These are phyloP conservation scores for Matsumurasca onukii DNA, from an alignment of 1,140 invertebrate genomes.

Conservation along the genomic window DNA sequence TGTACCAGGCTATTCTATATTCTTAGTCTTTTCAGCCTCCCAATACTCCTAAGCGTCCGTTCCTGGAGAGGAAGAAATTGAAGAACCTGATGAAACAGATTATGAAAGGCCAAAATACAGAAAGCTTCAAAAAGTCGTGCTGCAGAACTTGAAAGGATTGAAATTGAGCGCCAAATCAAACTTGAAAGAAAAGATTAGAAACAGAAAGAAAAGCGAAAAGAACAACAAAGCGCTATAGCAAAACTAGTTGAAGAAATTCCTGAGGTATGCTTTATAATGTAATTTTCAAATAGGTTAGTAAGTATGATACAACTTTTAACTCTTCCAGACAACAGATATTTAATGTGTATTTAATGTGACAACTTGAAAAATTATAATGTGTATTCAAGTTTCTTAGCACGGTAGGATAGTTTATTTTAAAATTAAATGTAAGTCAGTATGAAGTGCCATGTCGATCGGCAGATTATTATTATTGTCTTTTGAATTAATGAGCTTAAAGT, in stretches of 20 bases:
- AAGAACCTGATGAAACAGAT: constrained; percentile 55
- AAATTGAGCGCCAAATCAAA: constrained; percentile 21
- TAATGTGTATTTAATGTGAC: too few relatives aligned
- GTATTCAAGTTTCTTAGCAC: too few relatives aligned
- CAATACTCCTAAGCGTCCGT: constrained; percentile 72
- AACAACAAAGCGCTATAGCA: constrained; percentile 38
- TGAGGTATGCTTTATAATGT: constrained; percentile 49
- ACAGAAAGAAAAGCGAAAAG: constrained; percentile 38
- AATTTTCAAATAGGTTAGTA: background rate
- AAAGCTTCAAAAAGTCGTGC: constrained; percentile 50
- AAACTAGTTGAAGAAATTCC: constrained; percentile 44
- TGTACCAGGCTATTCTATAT: too few relatives aligned
- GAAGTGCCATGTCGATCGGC: too few relatives aligned
- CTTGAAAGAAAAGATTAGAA: constrained; percentile 35
- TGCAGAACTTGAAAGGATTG: constrained; percentile 55
- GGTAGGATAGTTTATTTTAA: too few relatives aligned
- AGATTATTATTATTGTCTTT: too few relatives aligned
- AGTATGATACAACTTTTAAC: background rate
- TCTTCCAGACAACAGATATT: too few relatives aligned
- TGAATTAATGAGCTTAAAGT: too few relatives aligned
- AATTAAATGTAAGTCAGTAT: too few relatives aligned
- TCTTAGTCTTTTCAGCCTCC: too few relatives aligned
- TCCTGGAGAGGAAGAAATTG: constrained; percentile 61
- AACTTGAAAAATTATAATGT: too few relatives aligned
- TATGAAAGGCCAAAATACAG: constrained; percentile 46